A percentile compares a stretch with the other conserved stretches of the same genome.
Conservation (phyloP, 2,113 vertebrate species). For the Catharus bicknelli region DNA sequence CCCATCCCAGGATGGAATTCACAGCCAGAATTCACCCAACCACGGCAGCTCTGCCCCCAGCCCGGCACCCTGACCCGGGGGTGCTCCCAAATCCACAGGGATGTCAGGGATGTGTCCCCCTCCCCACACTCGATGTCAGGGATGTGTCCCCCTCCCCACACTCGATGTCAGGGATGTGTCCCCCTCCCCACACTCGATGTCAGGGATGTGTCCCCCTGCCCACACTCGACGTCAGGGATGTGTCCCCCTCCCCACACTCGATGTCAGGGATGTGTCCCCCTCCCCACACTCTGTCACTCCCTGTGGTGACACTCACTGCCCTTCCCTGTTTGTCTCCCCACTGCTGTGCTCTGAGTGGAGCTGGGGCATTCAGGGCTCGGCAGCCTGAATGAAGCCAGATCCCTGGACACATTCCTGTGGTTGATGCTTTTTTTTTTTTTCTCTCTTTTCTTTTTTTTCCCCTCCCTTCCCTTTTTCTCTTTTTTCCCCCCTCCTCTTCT, state of each 20-base stretch:
- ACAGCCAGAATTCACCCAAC: fast-evolving
- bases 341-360: background rate
- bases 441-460: background rate
- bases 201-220: background rate
- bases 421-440: background rate
- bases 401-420: constrained; percentile 65
- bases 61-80: fast-evolving
- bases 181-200: too few relatives aligned
- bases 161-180: too few relatives aligned
- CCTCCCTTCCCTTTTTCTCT: background rate
- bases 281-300: background rate
- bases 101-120: too few relatives aligned
- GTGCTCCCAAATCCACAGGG: background rate
- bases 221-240: background rate
- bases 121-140: too few relatives aligned
- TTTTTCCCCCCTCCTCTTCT: background rate
- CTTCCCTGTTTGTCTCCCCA: constrained; percentile 24
- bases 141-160: too few relatives aligned
- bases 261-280: fast-evolving
- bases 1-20: background rate
- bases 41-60: fast-evolving
- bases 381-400: constrained; percentile 63
- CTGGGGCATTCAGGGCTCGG: background rate
- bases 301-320: background rate
- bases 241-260: background rate